Evolutionary conservation across 2,797 vertebrate species (phyloP).

Genomic region (Thaleichthys pacificus): DNA sequence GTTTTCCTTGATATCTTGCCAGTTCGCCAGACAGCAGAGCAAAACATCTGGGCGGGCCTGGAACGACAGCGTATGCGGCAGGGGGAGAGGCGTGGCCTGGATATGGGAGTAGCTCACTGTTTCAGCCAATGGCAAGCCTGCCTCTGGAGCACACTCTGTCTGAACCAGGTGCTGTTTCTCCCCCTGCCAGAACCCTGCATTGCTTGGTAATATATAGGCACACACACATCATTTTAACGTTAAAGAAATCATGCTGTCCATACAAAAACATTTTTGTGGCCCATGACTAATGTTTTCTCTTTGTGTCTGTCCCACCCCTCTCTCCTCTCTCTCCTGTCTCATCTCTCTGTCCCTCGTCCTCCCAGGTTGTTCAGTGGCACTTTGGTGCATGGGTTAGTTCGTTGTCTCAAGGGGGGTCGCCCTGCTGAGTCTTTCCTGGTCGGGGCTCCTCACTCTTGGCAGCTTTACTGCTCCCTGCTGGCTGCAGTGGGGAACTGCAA

Average conservation of each 20-base stretch:
- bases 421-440: conserved; percentile 57
- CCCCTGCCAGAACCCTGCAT: conserved; percentile 82
- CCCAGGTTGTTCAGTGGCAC: conserved; percentile 76
- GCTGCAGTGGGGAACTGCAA: conserved; percentile 51
- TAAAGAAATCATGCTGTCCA: conserved; percentile 7
- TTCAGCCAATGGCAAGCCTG: conserved; percentile 96
- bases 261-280: not conserved
- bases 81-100: conserved; percentile 63
- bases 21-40: conserved; percentile 38
- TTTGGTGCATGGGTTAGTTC: conserved; percentile 69
- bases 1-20: not conserved
- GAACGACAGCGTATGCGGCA: conserved; percentile 57
- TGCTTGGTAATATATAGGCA: conserved; percentile 71
- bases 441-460: conserved; percentile 38
- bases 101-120: conserved; percentile 80
- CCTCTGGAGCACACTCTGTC: conserved; percentile 82
- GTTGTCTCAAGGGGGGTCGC: conserved; percentile 56
- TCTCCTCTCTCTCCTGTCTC: not conserved
- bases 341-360: conserved; percentile 4
- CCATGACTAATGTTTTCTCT: not conserved
- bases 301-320: not conserved
- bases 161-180: conserved; percentile 85
- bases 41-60: conserved; percentile 46
- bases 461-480: conserved; percentile 66
- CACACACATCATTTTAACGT: not conserved